Evolutionary conservation across 2,888 invertebrate genomes (phyloP).

Genomic region (Platycheirus albimanus): DNA sequence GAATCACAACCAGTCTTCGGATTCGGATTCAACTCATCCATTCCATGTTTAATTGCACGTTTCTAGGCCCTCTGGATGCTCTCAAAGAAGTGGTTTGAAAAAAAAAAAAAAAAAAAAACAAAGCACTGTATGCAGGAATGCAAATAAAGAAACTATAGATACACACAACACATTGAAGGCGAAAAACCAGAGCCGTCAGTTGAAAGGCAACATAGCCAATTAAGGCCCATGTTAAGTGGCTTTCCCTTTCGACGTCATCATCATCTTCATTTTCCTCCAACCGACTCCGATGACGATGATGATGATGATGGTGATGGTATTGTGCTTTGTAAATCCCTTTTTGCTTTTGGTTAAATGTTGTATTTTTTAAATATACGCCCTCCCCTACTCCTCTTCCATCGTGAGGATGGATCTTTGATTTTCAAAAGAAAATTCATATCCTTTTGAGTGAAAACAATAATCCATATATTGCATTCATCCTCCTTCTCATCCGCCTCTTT

Average conservation of each 20-base stretch:
- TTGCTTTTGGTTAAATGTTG: slow-evolving; percentile 30
- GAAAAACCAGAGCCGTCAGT: slow-evolving; percentile 44
- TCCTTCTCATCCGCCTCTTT: neutral
- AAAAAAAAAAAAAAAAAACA: no score
- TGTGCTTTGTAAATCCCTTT: slow-evolving; percentile 40
- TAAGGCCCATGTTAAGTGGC: slow-evolving; percentile 74
- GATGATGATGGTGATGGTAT: slow-evolving; percentile 7
- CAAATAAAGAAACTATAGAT: slow-evolving; percentile 61
- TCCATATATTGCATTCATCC: neutral
- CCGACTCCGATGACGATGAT: neutral
- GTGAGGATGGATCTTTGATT: neutral
- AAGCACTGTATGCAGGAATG: slow-evolving; percentile 50
- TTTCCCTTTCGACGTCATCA: slow-evolving; percentile 73
- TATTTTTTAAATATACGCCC: slow-evolving; percentile 4
- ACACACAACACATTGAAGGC: neutral
- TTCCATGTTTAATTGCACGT: slow-evolving; percentile 60
- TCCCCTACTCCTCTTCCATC: neutral
- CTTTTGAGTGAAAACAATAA: slow-evolving; percentile 41
- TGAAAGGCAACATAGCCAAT: slow-evolving; percentile 71
- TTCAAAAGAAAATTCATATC: slow-evolving; percentile 49
- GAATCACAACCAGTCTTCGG: slow-evolving; percentile 4
- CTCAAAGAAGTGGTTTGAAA: slow-evolving; percentile 33
- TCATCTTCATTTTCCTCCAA: slow-evolving; percentile 46
- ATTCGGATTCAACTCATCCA: slow-evolving; percentile 17
- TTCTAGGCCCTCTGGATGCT: slow-evolving; percentile 6